Percentiles rank a stretch among this genome's conserved stretches.
Evolutionary conservation across 2,113 vertebrate species (phyloP).

Genomic region (Bambusicola thoracicus): DNA sequence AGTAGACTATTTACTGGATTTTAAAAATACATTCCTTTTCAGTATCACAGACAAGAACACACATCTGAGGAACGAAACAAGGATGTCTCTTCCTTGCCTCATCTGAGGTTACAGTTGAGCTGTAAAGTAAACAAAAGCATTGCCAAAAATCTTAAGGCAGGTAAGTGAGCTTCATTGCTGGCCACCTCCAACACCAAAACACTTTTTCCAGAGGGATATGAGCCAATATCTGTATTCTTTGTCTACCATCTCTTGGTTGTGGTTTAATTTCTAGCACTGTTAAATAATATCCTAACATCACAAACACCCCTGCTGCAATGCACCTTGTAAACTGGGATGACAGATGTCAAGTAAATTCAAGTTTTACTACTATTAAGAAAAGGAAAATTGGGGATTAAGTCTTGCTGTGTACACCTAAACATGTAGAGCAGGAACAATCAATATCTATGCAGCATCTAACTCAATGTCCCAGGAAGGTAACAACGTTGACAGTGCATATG

Average conservation of each 20-base stretch:
- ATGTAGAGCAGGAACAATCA: not conserved
- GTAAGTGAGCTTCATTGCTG: not conserved
- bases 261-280: not conserved
- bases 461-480: not conserved
- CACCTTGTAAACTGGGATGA: not conserved
- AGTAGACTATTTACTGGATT: not conserved
- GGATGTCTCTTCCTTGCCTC: not conserved
- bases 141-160: not conserved
- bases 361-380: not conserved
- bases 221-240: not conserved
- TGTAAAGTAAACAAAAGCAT: not conserved
- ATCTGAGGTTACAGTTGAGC: not conserved
- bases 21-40: not conserved
- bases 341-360: not conserved
- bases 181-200: not conserved
- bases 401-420: not conserved
- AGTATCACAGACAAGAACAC: not conserved
- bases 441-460: no score
- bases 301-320: not conserved
- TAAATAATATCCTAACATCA: not conserved
- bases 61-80: not conserved
- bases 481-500: not conserved
- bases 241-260: not conserved
- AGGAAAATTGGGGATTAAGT: rapidly evolving
- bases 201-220: not conserved